These are phyloP conservation scores for Brachionichthys hirsutus DNA, from an alignment of 2,113 vertebrate genomes.

Conservation along the genomic window DNA sequence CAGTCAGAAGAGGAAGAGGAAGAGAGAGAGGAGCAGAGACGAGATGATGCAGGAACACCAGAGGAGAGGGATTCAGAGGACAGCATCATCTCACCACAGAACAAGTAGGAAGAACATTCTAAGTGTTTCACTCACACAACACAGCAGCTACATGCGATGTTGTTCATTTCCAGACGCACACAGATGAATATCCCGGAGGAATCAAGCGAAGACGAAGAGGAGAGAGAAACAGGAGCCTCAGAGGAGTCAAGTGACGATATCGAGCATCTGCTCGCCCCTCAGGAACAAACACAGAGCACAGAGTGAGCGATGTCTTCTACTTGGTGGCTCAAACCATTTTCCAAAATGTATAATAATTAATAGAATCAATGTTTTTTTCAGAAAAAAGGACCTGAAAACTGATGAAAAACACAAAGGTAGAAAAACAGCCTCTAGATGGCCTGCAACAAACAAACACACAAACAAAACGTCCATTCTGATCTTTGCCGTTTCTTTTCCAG, in stretches of 20 bases:
- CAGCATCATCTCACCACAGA: conserved; percentile 60
- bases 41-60: not conserved
- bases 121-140: not conserved
- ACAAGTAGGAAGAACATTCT: not conserved
- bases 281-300: conserved; percentile 21
- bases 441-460: too few species aligned
- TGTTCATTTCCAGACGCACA: conserved; percentile 36
- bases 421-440: not conserved
- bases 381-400: conserved; percentile 26
- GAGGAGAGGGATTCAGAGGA: conserved; percentile 64
- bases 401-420: conserved; percentile 55
- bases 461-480: not conserved
- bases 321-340: too few species aligned
- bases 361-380: conserved; percentile 28
- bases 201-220: conserved; percentile 43
- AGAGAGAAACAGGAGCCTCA: conserved; percentile 18
- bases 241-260: conserved; percentile 49
- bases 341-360: too few species aligned
- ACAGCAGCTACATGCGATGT: not conserved
- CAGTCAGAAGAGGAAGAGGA: too few species aligned
- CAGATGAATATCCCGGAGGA: conserved; percentile 30
- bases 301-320: conserved; percentile 48
- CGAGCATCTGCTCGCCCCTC: conserved; percentile 72
- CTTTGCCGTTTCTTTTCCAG: conserved; percentile 47
- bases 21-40: too few species aligned